Conservation (phyloP, 2,888 invertebrate species). For the Hydroisotoma schaefferi region DNA sequence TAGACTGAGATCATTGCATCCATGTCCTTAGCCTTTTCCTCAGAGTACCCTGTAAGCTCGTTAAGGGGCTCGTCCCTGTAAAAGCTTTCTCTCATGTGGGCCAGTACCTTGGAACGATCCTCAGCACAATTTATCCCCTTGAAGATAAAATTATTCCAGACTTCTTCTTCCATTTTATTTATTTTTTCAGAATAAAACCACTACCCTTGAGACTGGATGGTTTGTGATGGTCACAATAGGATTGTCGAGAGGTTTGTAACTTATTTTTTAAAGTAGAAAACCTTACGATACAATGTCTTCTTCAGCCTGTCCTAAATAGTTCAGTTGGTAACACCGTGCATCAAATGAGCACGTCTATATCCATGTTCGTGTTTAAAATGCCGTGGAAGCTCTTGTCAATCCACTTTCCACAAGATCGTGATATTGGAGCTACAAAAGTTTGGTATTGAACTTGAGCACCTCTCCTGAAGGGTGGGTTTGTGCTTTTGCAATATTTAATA, state of each 20-base stretch:
- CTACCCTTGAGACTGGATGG: not conserved
- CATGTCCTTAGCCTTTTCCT: conserved; percentile 41
- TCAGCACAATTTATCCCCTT: conserved; percentile 35
- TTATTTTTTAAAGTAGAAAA: not conserved
- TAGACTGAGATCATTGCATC: conserved; percentile 35
- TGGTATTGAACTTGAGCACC: no score
- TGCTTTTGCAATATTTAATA: no score
- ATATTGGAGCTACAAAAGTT: no score
- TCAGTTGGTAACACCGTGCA: no score
- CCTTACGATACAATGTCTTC: no score
- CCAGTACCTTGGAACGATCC: conserved; percentile 34
- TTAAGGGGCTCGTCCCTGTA: conserved; percentile 41
- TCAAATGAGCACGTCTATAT: no score
- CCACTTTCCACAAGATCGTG: no score
- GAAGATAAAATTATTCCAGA: conserved; percentile 16
- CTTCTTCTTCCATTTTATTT: conserved; percentile 7
- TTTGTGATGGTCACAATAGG: not conserved
- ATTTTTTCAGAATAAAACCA: not conserved
- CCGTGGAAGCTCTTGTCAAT: no score
- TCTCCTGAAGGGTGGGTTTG: no score
- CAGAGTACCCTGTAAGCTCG: conserved; percentile 27
- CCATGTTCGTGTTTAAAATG: no score
- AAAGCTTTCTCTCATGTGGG: conserved; percentile 33
- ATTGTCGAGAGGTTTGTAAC: not conserved
- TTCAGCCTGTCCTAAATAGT: no score